Evolutionary conservation across 2,888 invertebrate species (phyloP).

Genomic region (Spisula subtruncata): DNA sequence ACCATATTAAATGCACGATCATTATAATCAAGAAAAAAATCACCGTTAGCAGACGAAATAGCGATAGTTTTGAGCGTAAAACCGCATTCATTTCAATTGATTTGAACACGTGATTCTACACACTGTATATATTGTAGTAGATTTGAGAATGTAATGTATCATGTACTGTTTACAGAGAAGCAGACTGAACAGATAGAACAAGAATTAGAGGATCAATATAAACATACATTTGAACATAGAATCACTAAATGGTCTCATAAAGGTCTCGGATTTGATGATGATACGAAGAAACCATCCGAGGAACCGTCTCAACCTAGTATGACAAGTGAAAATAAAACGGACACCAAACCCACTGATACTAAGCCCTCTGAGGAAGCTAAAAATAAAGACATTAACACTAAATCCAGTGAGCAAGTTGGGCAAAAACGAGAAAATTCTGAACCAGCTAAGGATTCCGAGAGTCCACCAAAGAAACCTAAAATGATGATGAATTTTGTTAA

Average conservation of each 20-base stretch:
- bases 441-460: slow-evolving; percentile 41
- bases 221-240: slow-evolving; percentile 83
- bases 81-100: too few species aligned
- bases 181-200: slow-evolving; percentile 74
- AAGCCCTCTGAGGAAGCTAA: slow-evolving; percentile 45
- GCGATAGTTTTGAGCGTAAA: too few species aligned
- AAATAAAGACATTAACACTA: slow-evolving; percentile 47
- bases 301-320: slow-evolving; percentile 45
- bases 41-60: too few species aligned
- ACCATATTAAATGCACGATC: too few species aligned
- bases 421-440: slow-evolving; percentile 66
- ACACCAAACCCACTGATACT: slow-evolving; percentile 13
- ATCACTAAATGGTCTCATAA: slow-evolving; percentile 81
- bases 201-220: slow-evolving; percentile 84
- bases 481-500: slow-evolving; percentile 81
- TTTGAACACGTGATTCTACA: too few species aligned
- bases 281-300: slow-evolving; percentile 46
- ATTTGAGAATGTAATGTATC: background rate
- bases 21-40: too few species aligned
- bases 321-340: slow-evolving; percentile 45
- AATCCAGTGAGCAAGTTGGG: slow-evolving; percentile 28
- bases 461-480: slow-evolving; percentile 69
- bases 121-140: too few species aligned
- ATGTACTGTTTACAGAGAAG: slow-evolving; percentile 60
- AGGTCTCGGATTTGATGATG: slow-evolving; percentile 84